Conservation (phyloP, 2,888 invertebrate genomes). For the Pollenia labialis region DNA sequence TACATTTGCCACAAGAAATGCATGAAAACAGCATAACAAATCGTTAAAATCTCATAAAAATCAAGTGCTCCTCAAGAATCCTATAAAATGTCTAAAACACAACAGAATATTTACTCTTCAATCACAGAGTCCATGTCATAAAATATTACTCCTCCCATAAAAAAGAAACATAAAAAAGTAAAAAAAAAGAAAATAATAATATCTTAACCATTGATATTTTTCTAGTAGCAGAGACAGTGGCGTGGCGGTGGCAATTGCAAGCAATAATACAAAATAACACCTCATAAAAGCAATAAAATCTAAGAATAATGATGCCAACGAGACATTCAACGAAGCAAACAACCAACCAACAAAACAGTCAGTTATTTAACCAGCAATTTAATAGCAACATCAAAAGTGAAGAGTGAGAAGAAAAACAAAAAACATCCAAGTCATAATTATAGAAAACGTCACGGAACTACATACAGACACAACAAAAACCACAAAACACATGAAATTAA, state of each 20-base stretch:
- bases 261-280: slow-evolving; percentile 78
- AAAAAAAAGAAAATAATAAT: slow-evolving; percentile 37
- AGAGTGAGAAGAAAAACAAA: slow-evolving; percentile 16
- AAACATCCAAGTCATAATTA: slow-evolving; percentile 78
- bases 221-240: slow-evolving; percentile 71
- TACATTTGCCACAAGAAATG: slow-evolving; percentile 1
- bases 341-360: slow-evolving; percentile 32
- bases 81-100: slow-evolving; percentile 77
- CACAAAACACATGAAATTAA: slow-evolving; percentile 45
- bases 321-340: slow-evolving; percentile 55
- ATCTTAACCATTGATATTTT: slow-evolving; percentile 32
- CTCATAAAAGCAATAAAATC: slow-evolving; percentile 80
- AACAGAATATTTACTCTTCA: slow-evolving; percentile 11
- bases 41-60: slow-evolving; percentile 82
- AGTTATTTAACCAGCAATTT: slow-evolving; percentile 37
- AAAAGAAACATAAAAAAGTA: slow-evolving; percentile 14
- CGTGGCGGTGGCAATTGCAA: slow-evolving; percentile 75
- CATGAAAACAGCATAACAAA: slow-evolving; percentile 80
- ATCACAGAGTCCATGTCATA: slow-evolving; percentile 37
- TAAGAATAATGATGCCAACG: slow-evolving; percentile 69
- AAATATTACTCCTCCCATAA: slow-evolving; percentile 44
- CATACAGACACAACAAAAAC: slow-evolving; percentile 39
- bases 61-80: slow-evolving; percentile 68
- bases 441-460: slow-evolving; percentile 80
- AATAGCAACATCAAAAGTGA: slow-evolving; percentile 29